Percentiles rank a stretch among this genome's conserved stretches.
Evolutionary conservation across 1,140 invertebrate species (phyloP).

Genomic region (Aphaenogaster floridana): DNA sequence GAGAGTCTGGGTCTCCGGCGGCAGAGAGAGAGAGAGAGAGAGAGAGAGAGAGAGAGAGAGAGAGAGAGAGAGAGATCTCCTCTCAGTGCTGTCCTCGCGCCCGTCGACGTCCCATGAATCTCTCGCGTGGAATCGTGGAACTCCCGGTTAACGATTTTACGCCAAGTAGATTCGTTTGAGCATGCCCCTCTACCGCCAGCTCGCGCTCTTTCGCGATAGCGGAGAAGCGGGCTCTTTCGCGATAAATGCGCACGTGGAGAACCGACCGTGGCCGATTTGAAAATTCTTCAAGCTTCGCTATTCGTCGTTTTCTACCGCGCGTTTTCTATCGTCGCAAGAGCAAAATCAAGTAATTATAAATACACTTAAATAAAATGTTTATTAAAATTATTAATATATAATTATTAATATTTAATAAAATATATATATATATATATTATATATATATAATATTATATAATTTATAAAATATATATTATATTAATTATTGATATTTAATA

Average conservation of each 20-base stretch:
- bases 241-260: not conserved
- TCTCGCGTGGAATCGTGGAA: not conserved
- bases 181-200: not conserved
- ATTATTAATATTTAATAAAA: too few species aligned
- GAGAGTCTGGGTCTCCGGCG: not conserved
- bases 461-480: too few species aligned
- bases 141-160: not conserved
- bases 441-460: too few species aligned
- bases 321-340: too few species aligned
- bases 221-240: not conserved
- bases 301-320: not conserved
- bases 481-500: too few species aligned
- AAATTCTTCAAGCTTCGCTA: not conserved
- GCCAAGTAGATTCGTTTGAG: not conserved
- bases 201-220: not conserved
- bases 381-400: too few species aligned
- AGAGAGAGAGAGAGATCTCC: not conserved
- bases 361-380: too few species aligned
- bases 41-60: too few species aligned
- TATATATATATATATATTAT: too few species aligned
- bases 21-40: not conserved
- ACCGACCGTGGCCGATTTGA: not conserved
- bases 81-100: constrained; percentile 21
- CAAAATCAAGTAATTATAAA: too few species aligned
- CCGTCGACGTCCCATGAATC: not conserved